phyloP scores from a whole-genome alignment of 2,797 vertebrate species.

The Tragopan temminckii region DNA sequence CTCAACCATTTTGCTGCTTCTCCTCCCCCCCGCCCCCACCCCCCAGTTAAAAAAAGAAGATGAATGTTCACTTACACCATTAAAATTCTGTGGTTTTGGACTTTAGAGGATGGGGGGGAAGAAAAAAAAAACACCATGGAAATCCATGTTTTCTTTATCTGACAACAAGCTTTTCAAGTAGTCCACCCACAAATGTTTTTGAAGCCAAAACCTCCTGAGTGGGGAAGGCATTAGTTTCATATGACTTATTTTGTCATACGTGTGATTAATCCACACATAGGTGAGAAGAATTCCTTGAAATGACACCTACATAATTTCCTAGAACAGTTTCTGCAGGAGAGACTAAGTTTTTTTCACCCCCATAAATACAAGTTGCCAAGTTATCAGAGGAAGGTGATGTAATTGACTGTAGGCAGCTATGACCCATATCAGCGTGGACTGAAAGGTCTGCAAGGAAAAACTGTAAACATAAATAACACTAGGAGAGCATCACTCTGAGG shows the following conservation, averaged over 20 bases:
- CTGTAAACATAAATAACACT: background rate
- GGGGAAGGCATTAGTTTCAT: slow-evolving; percentile 37
- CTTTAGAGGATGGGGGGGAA: background rate
- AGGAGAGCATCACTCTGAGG: background rate
- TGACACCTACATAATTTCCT: slow-evolving; percentile 52
- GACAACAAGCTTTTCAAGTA: slow-evolving; percentile 53
- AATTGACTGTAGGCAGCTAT: background rate
- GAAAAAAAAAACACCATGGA: background rate
- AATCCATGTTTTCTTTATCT: slow-evolving; percentile 35
- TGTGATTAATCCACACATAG: slow-evolving; percentile 20
- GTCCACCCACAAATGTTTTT: slow-evolving; percentile 47
- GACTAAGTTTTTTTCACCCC: slow-evolving; percentile 10
- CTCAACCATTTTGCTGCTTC: background rate
- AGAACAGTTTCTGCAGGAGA: slow-evolving; percentile 26
- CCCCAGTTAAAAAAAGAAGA: background rate
- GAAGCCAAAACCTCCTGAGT: background rate
- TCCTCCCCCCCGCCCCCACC: background rate
- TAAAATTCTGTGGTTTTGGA: background rate
- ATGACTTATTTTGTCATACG: slow-evolving; percentile 26
- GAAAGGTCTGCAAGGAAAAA: background rate
- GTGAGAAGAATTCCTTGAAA: slow-evolving; percentile 53
- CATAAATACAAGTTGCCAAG: slow-evolving; percentile 38
- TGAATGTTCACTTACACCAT: background rate
- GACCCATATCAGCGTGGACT: background rate
- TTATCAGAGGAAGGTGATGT: background rate